phyloP scores from a whole-genome alignment of 1,140 invertebrate genomes.

The Ceratina japonica region DNA sequence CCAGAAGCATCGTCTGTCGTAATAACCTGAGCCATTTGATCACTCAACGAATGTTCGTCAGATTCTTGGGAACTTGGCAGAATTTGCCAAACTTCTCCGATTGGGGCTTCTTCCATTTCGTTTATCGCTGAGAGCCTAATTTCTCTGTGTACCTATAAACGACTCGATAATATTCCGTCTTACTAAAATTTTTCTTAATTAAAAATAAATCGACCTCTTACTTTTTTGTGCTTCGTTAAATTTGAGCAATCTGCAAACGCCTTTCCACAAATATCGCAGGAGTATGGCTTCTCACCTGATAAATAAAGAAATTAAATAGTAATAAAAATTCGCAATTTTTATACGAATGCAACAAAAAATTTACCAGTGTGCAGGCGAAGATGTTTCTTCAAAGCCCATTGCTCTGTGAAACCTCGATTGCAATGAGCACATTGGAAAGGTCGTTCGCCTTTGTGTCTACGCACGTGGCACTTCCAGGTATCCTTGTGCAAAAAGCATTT shows the following conservation, averaged over 20 bases:
- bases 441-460: constrained; percentile 83
- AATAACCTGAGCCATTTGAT: constrained; percentile 65
- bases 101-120: constrained; percentile 58
- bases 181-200: background rate
- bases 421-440: constrained; percentile 83
- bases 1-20: constrained; percentile 64
- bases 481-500: constrained; percentile 85
- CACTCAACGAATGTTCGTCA: constrained; percentile 62
- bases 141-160: constrained; percentile 68
- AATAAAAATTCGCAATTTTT: constrained; percentile 9
- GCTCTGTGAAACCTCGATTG: constrained; percentile 83
- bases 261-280: constrained; percentile 87
- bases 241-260: constrained; percentile 86
- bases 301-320: constrained; percentile 32
- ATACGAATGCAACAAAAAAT: background rate
- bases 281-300: constrained; percentile 88
- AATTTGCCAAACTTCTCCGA: constrained; percentile 73
- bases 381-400: constrained; percentile 86
- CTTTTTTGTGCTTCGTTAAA: constrained; percentile 84
- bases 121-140: constrained; percentile 59
- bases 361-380: constrained; percentile 83
- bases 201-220: constrained; percentile 56
- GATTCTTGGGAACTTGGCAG: constrained; percentile 63
- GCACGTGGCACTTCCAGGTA: constrained; percentile 83
- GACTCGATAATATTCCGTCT: constrained; percentile 34